Evolutionary conservation across 2,113 vertebrate species (phyloP).

Genomic region (Oncorhynchus tshawytscha): DNA sequence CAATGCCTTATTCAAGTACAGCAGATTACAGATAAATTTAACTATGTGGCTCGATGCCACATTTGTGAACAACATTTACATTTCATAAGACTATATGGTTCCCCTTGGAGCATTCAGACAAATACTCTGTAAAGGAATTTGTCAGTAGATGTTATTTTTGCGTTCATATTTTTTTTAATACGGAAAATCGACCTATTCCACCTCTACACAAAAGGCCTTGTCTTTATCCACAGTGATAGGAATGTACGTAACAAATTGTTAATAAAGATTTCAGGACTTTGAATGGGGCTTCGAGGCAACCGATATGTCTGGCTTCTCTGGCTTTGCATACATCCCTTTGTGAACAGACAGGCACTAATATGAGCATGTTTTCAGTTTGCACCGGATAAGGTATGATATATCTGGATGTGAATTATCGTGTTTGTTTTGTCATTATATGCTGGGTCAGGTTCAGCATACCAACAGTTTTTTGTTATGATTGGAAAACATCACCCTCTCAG

Average conservation of each 20-base stretch:
- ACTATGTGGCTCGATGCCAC: neutral
- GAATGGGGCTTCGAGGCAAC: conserved; percentile 51
- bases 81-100: neutral
- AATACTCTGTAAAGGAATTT: neutral
- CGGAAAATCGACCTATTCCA: conserved; percentile 19
- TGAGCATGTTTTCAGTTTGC: conserved; percentile 57
- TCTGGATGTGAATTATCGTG: conserved; percentile 51
- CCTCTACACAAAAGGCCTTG: conserved; percentile 13
- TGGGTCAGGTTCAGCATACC: conserved; percentile 57
- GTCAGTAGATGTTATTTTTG: conserved; percentile 7
- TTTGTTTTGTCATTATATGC: conserved; percentile 59
- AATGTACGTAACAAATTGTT: conserved; percentile 47
- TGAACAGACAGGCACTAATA: conserved; percentile 32
- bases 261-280: conserved; percentile 39
- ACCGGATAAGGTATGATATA: conserved; percentile 37
- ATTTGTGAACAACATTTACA: too few species aligned
- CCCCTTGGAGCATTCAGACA: neutral
- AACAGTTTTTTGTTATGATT: conserved; percentile 57
- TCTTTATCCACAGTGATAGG: conserved; percentile 35
- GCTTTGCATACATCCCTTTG: conserved; percentile 33
- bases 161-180: conserved; percentile 5
- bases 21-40: too few species aligned
- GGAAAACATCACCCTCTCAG: conserved; percentile 63
- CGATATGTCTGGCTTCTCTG: conserved; percentile 34
- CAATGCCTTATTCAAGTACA: too few species aligned